A percentile compares a stretch with the other conserved stretches of the same genome.
phyloP scores from a whole-genome alignment of 2,113 vertebrate genomes.

The Lagopus leucura region DNA sequence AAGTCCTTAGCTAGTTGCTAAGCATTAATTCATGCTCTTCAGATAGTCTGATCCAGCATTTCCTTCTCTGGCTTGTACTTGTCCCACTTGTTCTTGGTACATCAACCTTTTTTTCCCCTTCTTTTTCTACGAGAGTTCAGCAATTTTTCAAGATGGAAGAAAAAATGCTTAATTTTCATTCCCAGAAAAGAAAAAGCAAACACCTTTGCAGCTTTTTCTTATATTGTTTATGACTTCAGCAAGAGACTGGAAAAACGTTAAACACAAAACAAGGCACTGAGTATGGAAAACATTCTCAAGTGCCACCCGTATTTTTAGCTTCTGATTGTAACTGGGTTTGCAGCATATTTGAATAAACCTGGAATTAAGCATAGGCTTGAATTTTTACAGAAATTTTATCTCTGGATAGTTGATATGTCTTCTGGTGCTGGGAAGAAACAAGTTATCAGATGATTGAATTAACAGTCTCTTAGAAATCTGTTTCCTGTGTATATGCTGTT shows the following conservation, averaged over 20 bases:
- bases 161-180: background rate
- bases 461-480: background rate
- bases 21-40: constrained; percentile 3
- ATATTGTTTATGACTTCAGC: background rate
- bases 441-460: background rate
- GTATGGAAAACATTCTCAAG: background rate
- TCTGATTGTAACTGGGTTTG: background rate
- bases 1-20: constrained; percentile 14
- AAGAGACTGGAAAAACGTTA: background rate
- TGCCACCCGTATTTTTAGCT: background rate
- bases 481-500: constrained; percentile 7
- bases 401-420: background rate
- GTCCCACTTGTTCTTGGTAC: background rate
- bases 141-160: background rate
- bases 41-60: background rate
- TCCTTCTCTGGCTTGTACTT: background rate
- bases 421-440: background rate
- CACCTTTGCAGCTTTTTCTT: background rate
- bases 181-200: background rate
- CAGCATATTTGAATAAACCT: background rate
- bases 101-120: background rate
- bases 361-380: background rate
- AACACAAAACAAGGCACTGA: background rate
- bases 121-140: background rate
- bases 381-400: background rate